Conservation (phyloP, 2,888 invertebrate genomes). For the Lasius platythorax region DNA sequence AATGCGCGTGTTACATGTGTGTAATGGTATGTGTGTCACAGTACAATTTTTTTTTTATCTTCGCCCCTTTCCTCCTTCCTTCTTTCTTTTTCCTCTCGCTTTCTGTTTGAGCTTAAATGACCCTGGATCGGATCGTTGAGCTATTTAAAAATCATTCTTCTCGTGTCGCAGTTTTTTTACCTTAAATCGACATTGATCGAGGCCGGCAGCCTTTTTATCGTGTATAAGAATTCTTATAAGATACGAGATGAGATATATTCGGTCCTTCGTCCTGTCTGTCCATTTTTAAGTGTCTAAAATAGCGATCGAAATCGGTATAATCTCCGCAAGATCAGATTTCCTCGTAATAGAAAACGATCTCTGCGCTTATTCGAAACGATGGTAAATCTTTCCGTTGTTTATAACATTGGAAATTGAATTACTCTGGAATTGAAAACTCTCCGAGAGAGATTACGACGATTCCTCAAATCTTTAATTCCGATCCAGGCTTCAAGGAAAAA, state of each 20-base stretch:
- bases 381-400: not conserved
- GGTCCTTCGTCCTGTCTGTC: conserved; percentile 26
- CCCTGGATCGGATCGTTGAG: conserved; percentile 5
- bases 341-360: not conserved
- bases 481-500: conserved; percentile 16
- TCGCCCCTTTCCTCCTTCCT: not conserved
- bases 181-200: not conserved
- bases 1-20: conserved; percentile 62
- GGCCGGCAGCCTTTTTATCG: conserved; percentile 33
- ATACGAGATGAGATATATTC: conserved; percentile 21
- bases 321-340: not conserved
- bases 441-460: conserved; percentile 46
- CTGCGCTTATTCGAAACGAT: not conserved
- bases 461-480: not conserved
- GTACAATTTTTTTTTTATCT: conserved; percentile 34
- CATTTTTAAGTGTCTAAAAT: not conserved
- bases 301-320: conserved; percentile 3
- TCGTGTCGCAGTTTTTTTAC: conserved; percentile 8
- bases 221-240: not conserved
- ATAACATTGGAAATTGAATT: not conserved
- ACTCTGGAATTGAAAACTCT: not conserved
- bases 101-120: conserved; percentile 29
- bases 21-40: conserved; percentile 46
- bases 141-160: conserved; percentile 3
- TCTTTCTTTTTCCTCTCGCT: not conserved